Conservation (phyloP, 2,888 invertebrate species). For the Eupithecia tripunctaria region DNA sequence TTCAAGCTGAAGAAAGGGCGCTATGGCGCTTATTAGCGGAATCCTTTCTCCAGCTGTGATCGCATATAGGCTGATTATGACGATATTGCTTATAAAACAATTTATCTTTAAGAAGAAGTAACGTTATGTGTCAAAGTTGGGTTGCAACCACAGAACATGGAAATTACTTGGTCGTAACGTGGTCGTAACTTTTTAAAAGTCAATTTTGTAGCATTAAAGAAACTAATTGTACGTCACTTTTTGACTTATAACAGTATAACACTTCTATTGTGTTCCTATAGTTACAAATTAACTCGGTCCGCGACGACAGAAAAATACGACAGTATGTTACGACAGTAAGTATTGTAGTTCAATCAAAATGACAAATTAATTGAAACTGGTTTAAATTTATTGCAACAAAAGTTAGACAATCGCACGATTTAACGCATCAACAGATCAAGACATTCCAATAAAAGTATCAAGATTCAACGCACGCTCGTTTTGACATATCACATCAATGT, state of each 20-base stretch:
- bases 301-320: background rate
- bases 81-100: background rate
- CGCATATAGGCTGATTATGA: too few species aligned
- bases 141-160: background rate
- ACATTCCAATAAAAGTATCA: conserved; percentile 11
- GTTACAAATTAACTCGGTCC: background rate
- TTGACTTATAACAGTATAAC: background rate
- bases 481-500: conserved; percentile 48
- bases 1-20: too few species aligned
- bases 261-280: background rate
- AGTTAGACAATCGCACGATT: background rate
- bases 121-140: background rate
- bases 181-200: background rate
- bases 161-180: background rate
- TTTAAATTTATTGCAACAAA: background rate
- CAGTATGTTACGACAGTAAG: too few species aligned
- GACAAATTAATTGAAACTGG: background rate
- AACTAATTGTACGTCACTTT: background rate
- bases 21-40: too few species aligned
- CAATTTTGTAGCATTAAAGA: background rate
- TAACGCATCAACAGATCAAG: background rate
- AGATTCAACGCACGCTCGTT: conserved; percentile 39
- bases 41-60: too few species aligned
- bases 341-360: background rate
- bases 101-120: background rate